Percentiles rank a stretch among this genome's conserved stretches.
Conservation (phyloP, 2,797 vertebrate species). For the Protosalanx chinensis region DNA sequence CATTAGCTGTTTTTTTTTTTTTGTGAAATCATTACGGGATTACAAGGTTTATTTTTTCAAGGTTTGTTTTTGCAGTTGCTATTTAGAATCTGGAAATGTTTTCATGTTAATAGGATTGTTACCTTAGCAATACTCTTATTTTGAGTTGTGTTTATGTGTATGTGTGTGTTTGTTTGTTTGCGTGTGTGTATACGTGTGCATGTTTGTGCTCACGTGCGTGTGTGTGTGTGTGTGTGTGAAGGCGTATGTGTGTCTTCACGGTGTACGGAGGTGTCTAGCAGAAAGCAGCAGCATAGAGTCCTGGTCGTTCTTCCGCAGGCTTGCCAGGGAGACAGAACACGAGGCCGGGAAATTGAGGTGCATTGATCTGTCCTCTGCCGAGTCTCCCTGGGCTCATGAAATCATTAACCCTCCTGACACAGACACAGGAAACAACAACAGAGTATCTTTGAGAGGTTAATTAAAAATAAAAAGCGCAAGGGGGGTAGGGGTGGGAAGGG, state of each 20-base stretch:
- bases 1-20: constrained; percentile 48
- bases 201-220: constrained; percentile 12
- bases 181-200: constrained; percentile 17
- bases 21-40: constrained; percentile 25
- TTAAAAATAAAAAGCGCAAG: constrained; percentile 77
- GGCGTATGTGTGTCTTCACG: constrained; percentile 13
- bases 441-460: constrained; percentile 81
- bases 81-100: neutral
- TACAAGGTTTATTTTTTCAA: neutral
- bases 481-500: constrained; percentile 45
- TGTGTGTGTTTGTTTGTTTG: neutral
- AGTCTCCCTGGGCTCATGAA: constrained; percentile 71
- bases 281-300: neutral
- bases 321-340: constrained; percentile 66
- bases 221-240: constrained; percentile 41
- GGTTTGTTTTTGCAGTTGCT: neutral
- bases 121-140: neutral
- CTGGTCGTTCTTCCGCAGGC: constrained; percentile 10
- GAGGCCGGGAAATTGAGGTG: constrained; percentile 72
- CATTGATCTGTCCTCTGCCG: constrained; percentile 77
- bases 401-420: constrained; percentile 81
- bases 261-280: neutral
- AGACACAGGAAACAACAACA: constrained; percentile 75
- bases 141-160: neutral
- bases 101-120: no score